Conservation (phyloP, 1,140 invertebrate species). For the Drosophila oshimai region DNA sequence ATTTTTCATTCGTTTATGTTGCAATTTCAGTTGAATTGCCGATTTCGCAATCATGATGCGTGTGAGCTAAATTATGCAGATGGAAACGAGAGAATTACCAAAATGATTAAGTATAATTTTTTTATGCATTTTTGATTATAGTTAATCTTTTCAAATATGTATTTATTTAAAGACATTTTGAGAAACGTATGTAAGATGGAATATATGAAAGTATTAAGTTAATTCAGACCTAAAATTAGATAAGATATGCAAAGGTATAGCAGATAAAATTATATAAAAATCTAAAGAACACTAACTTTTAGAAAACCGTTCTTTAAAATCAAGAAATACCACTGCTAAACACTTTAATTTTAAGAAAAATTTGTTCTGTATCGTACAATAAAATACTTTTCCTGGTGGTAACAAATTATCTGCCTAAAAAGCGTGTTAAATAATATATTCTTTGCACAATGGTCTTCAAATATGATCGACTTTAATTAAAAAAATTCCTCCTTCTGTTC, state of each 20-base stretch:
- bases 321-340: too few species aligned
- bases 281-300: too few species aligned
- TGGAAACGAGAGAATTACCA: neutral
- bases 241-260: neutral
- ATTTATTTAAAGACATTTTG: too few species aligned
- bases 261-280: too few species aligned
- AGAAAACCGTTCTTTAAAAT: too few species aligned
- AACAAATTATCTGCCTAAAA: too few species aligned
- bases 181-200: too few species aligned
- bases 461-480: conserved; percentile 14
- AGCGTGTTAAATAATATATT: neutral
- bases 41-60: conserved; percentile 36
- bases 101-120: conserved; percentile 11
- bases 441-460: neutral
- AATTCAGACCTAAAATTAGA: neutral
- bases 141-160: neutral
- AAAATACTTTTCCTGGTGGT: too few species aligned
- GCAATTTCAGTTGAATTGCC: conserved; percentile 16
- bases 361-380: too few species aligned
- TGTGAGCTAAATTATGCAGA: conserved; percentile 31
- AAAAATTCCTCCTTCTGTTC: conserved; percentile 5
- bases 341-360: too few species aligned
- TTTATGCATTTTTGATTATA: neutral
- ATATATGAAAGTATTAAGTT: neutral
- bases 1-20: conserved; percentile 39